These are phyloP conservation scores for Aurelia aurita DNA, from an alignment of 30 jellyfish, hydroid and myxozoan species.

Conservation along the genomic window DNA sequence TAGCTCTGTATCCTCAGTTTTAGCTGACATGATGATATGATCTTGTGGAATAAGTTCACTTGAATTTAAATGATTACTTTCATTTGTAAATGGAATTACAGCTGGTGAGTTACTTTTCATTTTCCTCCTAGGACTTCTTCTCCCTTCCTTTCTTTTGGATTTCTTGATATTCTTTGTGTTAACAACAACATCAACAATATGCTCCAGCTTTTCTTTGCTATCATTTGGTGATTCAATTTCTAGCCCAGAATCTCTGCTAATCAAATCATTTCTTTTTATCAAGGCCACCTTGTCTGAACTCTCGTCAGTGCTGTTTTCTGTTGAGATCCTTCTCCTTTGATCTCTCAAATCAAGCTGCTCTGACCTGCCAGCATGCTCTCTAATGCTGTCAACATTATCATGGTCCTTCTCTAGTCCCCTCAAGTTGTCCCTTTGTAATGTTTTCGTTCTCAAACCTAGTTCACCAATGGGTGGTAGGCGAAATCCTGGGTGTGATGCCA, in stretches of 20 bases:
- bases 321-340: too few relatives aligned
- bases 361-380: too few relatives aligned
- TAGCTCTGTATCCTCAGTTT: neutral
- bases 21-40: neutral
- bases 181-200: neutral
- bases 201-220: neutral
- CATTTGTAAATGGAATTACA: neutral
- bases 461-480: slow-evolving; percentile 68
- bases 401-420: neutral
- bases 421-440: neutral
- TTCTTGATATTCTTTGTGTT: neutral
- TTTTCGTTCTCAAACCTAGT: slow-evolving; percentile 13
- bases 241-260: neutral
- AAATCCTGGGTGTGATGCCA: slow-evolving; percentile 23
- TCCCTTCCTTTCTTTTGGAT: slow-evolving; percentile 10
- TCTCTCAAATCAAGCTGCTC: too few relatives aligned
- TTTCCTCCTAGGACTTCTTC: neutral
- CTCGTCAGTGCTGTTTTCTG: neutral
- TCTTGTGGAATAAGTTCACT: neutral
- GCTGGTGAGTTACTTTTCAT: neutral
- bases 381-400: neutral
- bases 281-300: neutral
- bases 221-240: slow-evolving; percentile 16
- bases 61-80: neutral
- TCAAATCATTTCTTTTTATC: neutral